A percentile compares a stretch with the other conserved stretches of the same genome.
Evolutionary conservation across 2,888 invertebrate genomes (phyloP).

Genomic region (Papilio protenor): DNA sequence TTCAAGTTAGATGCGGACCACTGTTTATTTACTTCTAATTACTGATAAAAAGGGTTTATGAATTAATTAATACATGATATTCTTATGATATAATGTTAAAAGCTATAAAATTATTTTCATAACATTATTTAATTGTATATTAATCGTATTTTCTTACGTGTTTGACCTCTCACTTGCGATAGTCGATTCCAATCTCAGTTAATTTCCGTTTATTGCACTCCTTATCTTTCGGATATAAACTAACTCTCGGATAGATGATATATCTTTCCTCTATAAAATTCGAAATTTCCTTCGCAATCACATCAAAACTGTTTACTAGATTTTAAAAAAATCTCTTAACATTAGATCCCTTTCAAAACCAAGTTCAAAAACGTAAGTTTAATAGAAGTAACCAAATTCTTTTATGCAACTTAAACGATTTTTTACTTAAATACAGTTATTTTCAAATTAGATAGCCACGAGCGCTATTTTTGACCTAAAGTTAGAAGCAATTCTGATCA

Average conservation of each 20-base stretch:
- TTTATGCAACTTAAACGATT: not conserved
- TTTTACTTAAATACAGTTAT: not conserved
- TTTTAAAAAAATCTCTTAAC: not conserved
- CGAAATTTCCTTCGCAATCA: not conserved
- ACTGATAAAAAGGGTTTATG: not conserved
- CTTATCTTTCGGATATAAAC: slow-evolving; percentile 27
- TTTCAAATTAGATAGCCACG: not conserved
- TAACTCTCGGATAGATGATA: slow-evolving; percentile 7
- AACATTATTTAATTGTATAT: slow-evolving; percentile 2
- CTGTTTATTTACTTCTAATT: not conserved
- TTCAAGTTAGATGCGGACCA: not conserved
- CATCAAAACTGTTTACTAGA: not conserved
- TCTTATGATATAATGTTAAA: not conserved
- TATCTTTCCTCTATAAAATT: not conserved
- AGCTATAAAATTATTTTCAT: not conserved
- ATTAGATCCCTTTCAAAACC: not conserved
- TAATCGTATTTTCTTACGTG: slow-evolving; percentile 25
- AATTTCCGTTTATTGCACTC: slow-evolving; percentile 40
- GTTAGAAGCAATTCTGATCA: not conserved
- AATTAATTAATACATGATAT: slow-evolving; percentile 5
- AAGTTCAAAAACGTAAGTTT: not conserved
- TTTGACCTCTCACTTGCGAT: slow-evolving; percentile 16
- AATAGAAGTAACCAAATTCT: not conserved
- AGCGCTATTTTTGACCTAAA: not conserved
- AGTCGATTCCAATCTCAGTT: slow-evolving; percentile 23